These are phyloP conservation scores for Hydractinia echinata DNA, from an alignment of 30 jellyfish, hydroid and myxozoan species.

Conservation along the genomic window DNA sequence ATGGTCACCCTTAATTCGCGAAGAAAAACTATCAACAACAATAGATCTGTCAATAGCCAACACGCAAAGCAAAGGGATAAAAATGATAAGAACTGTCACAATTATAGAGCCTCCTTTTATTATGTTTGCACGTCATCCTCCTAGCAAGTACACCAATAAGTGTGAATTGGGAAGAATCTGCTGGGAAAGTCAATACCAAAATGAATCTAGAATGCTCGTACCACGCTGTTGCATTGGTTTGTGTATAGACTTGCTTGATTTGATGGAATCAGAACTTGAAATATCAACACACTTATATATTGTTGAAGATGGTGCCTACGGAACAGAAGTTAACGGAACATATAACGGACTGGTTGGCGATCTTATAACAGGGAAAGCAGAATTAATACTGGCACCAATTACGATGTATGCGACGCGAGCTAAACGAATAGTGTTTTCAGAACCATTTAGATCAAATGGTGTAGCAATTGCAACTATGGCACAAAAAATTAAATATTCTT, in stretches of 20 bases:
- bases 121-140: neutral
- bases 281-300: slow-evolving; percentile 37
- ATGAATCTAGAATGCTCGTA: neutral
- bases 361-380: slow-evolving; percentile 40
- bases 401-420: slow-evolving; percentile 46
- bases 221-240: slow-evolving; percentile 53
- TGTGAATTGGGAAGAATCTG: neutral
- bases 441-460: slow-evolving; percentile 30
- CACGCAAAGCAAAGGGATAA: neutral
- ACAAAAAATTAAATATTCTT: too few relatives aligned
- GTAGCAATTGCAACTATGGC: slow-evolving; percentile 1
- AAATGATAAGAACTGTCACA: neutral
- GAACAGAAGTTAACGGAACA: slow-evolving; percentile 31
- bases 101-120: slow-evolving; percentile 8
- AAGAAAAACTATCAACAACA: neutral
- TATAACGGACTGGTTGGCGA: slow-evolving; percentile 80
- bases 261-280: slow-evolving; percentile 34
- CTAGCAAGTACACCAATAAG: neutral
- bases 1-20: neutral
- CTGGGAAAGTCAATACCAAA: neutral
- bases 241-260: slow-evolving; percentile 43
- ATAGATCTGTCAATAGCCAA: neutral
- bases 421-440: slow-evolving; percentile 40
- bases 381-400: slow-evolving; percentile 42
- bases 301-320: slow-evolving; percentile 60